phyloP scores from a whole-genome alignment of 2,888 invertebrate species.

The Criorhina ranunculi region DNA sequence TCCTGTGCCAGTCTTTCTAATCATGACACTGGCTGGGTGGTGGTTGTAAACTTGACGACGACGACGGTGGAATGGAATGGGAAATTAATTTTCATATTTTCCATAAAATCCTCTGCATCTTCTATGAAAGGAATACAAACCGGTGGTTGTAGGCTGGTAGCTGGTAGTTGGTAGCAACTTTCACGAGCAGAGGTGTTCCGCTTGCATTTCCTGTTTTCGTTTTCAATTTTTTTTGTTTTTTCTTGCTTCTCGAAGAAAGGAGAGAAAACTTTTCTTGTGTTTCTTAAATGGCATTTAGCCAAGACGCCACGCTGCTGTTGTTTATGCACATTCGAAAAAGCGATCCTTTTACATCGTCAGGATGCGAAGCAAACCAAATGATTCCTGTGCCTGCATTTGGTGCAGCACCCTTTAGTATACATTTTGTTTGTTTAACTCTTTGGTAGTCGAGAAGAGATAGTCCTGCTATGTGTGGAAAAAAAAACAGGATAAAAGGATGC shows the following conservation, averaged over 20 bases:
- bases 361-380: slow-evolving; percentile 34
- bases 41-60: slow-evolving; percentile 23
- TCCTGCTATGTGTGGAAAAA: slow-evolving; percentile 44
- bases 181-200: slow-evolving; percentile 50
- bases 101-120: slow-evolving; percentile 47
- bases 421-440: slow-evolving; percentile 69
- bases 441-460: slow-evolving; percentile 56
- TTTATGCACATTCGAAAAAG: slow-evolving; percentile 62
- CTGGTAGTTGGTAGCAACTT: not conserved
- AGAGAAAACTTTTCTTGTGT: slow-evolving; percentile 57
- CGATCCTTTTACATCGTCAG: slow-evolving; percentile 65
- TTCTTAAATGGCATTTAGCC: slow-evolving; percentile 75
- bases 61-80: slow-evolving; percentile 26
- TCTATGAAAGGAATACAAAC: slow-evolving; percentile 28
- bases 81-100: slow-evolving; percentile 75
- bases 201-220: slow-evolving; percentile 48
- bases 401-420: slow-evolving; percentile 28
- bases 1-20: slow-evolving; percentile 20
- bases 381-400: slow-evolving; percentile 41
- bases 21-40: not conserved
- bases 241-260: slow-evolving; percentile 40
- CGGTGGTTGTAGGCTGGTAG: not conserved
- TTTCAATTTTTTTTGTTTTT: not conserved
- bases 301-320: slow-evolving; percentile 68
- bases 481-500: slow-evolving; percentile 60